Base-by-base conservation (phyloP, 2,113 vertebrate genomes). In the Psophia crepitans region DNA sequence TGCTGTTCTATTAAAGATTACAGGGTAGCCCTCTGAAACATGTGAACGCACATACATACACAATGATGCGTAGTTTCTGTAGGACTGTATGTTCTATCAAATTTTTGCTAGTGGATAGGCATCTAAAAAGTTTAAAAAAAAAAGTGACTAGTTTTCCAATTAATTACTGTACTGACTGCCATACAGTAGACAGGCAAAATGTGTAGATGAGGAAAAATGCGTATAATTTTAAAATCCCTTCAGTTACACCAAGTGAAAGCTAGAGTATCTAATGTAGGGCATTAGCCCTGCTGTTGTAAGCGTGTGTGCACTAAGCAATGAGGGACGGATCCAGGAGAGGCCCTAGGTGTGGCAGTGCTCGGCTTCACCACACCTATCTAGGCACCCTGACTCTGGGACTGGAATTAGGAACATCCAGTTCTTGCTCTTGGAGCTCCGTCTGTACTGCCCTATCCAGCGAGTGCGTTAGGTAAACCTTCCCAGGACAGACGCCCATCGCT, bases 321-420 rank as follows among this genome's bases (percentile, higher is more conserved):
- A 87, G 77, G 80, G 76, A 84, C 4, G 4, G 74, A 65, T 23
- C 44, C 88, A 88, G 90, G 92, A 91, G 96, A 28, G 84, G 94
- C 81, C 46, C 33, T 89, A 60, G 96, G 96, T 96, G 96, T 92
- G 96, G 91, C 93, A 18, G 39, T 27, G 33, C 83, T 92, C 53
- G 43, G 61, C 89, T 82, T 64, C 65, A 75, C 96, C 96, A 93
- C 96, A 49, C 96, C 96, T 95, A 81, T 78, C 91, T 87, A 91
- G 94, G 96, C 28, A 0, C 93, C 93, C 93, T 35, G 39, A 87
- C 89, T 96, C 93, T 2, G 2, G 84, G 87, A 91, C 93, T 96
- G 96, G 94, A 97, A 97, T 96, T 97, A 94, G 65, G 96, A 97
- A 96, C 96, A 96, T 91, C 96, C 96, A 96, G 96, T 96, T 97